Percentiles rank a stretch among this genome's conserved stretches.
These are phyloP conservation scores for Thera britannica DNA, from an alignment of 2,888 invertebrate genomes.

Conservation along the genomic window DNA sequence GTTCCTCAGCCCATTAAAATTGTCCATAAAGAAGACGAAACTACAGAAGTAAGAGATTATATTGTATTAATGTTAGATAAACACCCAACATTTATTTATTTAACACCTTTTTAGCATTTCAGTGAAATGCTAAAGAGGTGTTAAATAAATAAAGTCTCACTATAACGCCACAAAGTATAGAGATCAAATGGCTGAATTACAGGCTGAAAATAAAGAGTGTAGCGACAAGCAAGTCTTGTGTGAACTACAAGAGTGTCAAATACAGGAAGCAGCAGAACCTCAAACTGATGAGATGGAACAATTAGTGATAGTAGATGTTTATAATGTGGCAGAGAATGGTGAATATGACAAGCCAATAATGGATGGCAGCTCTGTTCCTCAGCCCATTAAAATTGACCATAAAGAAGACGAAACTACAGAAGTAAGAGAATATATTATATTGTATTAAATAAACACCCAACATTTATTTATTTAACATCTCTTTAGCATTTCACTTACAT, in stretches of 20 bases:
- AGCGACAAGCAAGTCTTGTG: not conserved
- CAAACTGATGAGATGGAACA: conserved; percentile 15
- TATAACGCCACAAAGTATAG: conserved; percentile 67
- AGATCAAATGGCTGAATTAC: not conserved
- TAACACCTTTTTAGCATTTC: no score
- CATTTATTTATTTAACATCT: no score
- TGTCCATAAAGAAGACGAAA: conserved; percentile 17
- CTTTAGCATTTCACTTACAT: no score
- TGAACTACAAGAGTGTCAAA: conserved; percentile 4
- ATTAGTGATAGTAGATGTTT: conserved; percentile 25
- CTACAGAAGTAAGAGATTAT: conserved; percentile 21
- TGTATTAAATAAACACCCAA: no score
- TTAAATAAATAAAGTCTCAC: conserved; percentile 83
- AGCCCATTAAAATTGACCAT: conserved; percentile 2
- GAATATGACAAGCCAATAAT: conserved; percentile 3
- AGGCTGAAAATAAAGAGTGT: conserved; percentile 23
- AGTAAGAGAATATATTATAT: conserved; percentile 4
- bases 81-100: no score
- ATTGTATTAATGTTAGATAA: no score
- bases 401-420: conserved; percentile 26
- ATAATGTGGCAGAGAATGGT: conserved; percentile 7
- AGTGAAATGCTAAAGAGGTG: no score
- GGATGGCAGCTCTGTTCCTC: not conserved
- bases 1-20: not conserved
- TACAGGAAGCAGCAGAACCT: conserved; percentile 3